Evolutionary conservation across 2,797 vertebrate species (phyloP).

Genomic region (Pristis pectinata): DNA sequence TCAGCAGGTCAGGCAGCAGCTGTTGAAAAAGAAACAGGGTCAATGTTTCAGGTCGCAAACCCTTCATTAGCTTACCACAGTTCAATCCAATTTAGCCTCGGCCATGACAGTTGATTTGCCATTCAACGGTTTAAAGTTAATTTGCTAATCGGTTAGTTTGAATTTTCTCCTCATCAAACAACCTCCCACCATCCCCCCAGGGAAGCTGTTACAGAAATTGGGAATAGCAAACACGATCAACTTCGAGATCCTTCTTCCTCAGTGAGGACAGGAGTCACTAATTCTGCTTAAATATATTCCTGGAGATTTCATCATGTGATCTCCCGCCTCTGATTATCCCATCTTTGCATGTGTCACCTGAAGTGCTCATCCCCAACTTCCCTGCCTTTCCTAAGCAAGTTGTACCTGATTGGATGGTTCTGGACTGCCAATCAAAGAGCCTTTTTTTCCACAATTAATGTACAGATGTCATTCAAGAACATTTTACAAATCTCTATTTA

Average conservation of each 20-base stretch:
- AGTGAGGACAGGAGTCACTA: background rate
- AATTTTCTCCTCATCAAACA: background rate
- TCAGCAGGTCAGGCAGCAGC: too few relatives aligned
- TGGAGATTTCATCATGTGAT: background rate
- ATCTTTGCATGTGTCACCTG: background rate
- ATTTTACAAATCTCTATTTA: too few relatives aligned
- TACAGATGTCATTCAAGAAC: background rate
- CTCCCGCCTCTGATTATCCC: background rate
- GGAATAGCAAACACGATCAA: too few relatives aligned
- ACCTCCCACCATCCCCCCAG: background rate
- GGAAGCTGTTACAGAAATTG: too few relatives aligned
- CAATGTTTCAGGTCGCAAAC: too few relatives aligned
- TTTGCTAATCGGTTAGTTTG: background rate
- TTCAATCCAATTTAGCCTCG: background rate
- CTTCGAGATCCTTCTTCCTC: fast-evolving
- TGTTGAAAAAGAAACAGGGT: too few relatives aligned
- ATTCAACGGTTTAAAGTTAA: background rate
- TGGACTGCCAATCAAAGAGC: too few relatives aligned
- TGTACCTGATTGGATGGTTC: background rate
- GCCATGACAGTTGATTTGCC: background rate
- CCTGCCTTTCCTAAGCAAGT: background rate
- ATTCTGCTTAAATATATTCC: background rate
- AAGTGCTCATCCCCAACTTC: background rate
- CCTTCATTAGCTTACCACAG: background rate
- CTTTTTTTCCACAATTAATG: background rate